phyloP scores from a whole-genome alignment of 92 coral and sea anemone genomes.

The Epizoanthus illoricatus region DNA sequence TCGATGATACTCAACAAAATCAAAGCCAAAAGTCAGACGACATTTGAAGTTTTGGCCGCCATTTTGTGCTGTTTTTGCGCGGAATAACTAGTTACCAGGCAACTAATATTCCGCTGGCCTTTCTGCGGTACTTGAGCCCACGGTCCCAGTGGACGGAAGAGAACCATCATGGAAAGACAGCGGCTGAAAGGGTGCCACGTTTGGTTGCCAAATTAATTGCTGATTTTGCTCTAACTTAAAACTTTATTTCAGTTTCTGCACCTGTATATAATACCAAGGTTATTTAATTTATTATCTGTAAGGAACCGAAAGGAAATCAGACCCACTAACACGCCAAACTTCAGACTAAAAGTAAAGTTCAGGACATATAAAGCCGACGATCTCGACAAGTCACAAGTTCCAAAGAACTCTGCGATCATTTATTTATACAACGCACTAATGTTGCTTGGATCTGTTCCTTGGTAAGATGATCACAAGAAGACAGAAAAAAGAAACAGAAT shows the following conservation, averaged over 20 bases:
- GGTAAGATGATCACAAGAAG: conserved; percentile 25
- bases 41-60: not conserved
- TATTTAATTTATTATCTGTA: no score
- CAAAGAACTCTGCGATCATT: no score
- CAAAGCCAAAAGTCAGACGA: conserved; percentile 13
- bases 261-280: no score
- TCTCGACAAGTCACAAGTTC: no score
- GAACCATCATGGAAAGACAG: not conserved
- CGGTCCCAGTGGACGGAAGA: not conserved
- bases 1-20: not conserved
- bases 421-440: no score
- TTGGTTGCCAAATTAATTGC: not conserved
- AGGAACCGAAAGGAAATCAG: no score
- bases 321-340: no score
- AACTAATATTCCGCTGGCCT: conserved; percentile 32
- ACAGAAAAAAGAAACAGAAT: not conserved
- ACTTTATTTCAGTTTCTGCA: no score
- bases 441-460: not conserved
- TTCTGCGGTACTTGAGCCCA: not conserved
- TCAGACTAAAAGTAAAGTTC: no score
- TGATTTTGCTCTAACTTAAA: no score
- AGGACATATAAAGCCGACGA: no score
- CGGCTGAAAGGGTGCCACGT: conserved; percentile 29
- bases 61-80: conserved; percentile 10
- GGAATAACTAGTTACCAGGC: conserved; percentile 23